Evolutionary conservation across 2,797 vertebrate species (phyloP), one percentile per base, ranked within the genome.

Genomic region (Bradypus variegatus): DNA sequence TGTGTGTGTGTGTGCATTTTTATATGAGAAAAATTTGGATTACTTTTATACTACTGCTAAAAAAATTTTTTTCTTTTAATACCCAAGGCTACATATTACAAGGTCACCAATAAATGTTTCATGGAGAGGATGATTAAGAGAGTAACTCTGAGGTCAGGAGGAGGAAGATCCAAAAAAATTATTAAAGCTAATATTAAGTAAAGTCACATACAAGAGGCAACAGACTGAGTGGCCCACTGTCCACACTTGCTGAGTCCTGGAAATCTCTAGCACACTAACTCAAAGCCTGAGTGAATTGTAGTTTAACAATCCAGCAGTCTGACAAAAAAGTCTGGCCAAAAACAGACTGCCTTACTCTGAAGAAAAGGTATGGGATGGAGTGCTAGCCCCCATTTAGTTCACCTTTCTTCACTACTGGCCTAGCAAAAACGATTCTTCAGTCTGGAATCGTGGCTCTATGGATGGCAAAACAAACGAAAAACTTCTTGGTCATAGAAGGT

Each of bases 391-490:
- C 88, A 70, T 55, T 82, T 14, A 76, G 50, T 84, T 62, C 29
- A 70, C 41, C 69, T 62, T 86, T 80, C 90, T 80, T 86, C 64
- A 88, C 50, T 91, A 81, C 29, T 73, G 58, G 73, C 38, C 67
- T 48, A 77, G 25, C 69, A 87, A 6, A 55, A 94, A 92, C 65
- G 50, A 33, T 36, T 41, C 87, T 91, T 69, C 88, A 31, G 70
- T 77, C 70, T 73, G 65, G 33, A 82, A 77, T 73, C n/a, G 25
- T 6, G 27, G 70, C 4, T 45, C 73, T 67, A 45, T 55, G 58
- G 86, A 86, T 48, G 67, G 81, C 67, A 78, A 81, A 94, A 84
- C 55, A 93, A 88, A 94, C 41, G 23, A 80, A 70, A 84, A 92
- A 62, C 50, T 89, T 19, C 58, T 70, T 60, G 53, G 80, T 88